Base-by-base conservation (phyloP, 2,888 invertebrate genomes). In the Bugula neritina region DNA sequence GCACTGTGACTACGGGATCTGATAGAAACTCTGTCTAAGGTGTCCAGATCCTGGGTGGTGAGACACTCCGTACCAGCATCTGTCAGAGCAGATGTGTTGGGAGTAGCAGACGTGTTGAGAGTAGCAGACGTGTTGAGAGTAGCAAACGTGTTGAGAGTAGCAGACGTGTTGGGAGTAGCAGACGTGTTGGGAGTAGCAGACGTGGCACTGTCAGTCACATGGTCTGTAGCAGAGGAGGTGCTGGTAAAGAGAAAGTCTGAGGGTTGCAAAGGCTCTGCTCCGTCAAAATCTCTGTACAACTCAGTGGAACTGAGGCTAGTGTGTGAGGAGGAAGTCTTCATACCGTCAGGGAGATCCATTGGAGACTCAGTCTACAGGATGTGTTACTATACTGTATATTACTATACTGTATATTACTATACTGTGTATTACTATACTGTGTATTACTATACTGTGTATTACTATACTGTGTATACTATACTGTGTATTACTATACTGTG, bases 281-380 rank as follows among this genome's bases (percentile, higher is more conserved):
- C 27, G 3, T 63, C 63, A 63, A 63, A 63, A 5, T 63, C 63
- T 63, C 31, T 27, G 63, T 63, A 63, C 21, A 63, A 5, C 5
- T 63, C 63, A 10, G 63, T n/a, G 31, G 63, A 63, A 34, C 63
- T 63, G 13, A 63, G 63, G 31, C 63, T 63, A 13, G 63, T 63
- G 34, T 63, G 63, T 2, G 63, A 63, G 29, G 63, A 63, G 34
- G 25, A 25, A n/a, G 10, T 63, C 27, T 31, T 63, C 17, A 63
- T 21, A 10, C 25, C 13, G n/a, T 27, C 63, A 2, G 63, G 63
- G 2, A 63, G 5, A 3, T 63, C 34, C 17, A 63, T 27, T 31
- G 31, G 31, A 13, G n/a, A 31, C 13, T 63, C 63, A 63, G 31
- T 27, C 63, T 63, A 63, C 17, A 25, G 31, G 5, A 43, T n/a